Evolutionary conservation across 2,113 vertebrate genomes (phyloP).

Genomic region (Isichthys henryi): DNA sequence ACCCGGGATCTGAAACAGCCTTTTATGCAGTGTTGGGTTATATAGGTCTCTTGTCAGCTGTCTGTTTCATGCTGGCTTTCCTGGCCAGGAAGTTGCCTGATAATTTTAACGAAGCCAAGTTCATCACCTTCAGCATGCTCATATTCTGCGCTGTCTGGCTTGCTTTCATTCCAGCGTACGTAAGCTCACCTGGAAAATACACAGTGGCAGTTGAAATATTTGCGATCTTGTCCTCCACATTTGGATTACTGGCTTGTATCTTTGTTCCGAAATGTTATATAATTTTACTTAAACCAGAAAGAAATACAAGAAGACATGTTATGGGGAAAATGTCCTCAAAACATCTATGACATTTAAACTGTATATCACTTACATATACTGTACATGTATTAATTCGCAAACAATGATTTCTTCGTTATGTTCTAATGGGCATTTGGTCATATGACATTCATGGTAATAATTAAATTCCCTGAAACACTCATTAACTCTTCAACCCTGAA

Average conservation of each 20-base stretch:
- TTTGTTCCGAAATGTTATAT: constrained; percentile 48
- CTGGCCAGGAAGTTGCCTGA: constrained; percentile 43
- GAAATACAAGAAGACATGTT: constrained; percentile 43
- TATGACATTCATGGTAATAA: not conserved
- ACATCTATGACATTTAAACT: constrained; percentile 7
- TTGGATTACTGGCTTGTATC: constrained; percentile 41
- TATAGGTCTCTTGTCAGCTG: constrained; percentile 35
- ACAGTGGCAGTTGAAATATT: constrained; percentile 50
- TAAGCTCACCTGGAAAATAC: constrained; percentile 47
- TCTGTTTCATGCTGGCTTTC: constrained; percentile 43
- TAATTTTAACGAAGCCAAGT: constrained; percentile 50
- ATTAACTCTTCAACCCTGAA: not conserved
- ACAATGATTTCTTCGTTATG: not conserved
- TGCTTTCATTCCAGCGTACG: constrained; percentile 46
- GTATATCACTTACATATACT: not conserved
- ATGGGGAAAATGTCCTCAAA: constrained; percentile 34
- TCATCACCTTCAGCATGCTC: constrained; percentile 42
- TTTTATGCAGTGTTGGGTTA: constrained; percentile 43
- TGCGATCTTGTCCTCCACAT: constrained; percentile 45
- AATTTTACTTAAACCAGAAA: constrained; percentile 45
- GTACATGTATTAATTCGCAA: not conserved
- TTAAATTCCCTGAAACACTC: not conserved
- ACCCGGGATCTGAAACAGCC: constrained; percentile 40
- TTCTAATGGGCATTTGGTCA: not conserved
- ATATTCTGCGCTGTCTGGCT: constrained; percentile 47